Base-by-base conservation (phyloP, 1,140 invertebrate species). In the Eueides isabella region DNA sequence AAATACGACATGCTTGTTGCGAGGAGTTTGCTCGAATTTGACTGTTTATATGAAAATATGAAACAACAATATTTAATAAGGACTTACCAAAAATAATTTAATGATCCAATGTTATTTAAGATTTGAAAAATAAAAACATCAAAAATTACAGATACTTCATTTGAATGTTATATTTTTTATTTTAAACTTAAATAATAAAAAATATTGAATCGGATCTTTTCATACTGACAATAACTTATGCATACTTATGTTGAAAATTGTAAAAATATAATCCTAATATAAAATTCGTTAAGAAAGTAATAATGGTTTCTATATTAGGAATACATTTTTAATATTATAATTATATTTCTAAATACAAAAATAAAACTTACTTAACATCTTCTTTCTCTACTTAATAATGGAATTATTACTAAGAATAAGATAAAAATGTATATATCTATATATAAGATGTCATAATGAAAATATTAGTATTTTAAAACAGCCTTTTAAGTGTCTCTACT, bases 261-360 rank as follows among this genome's bases (percentile, higher is more conserved):
- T 9, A 55, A 55, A 55, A 55, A 55, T 26, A 12, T 26, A 23
- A 55, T 55, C 44, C 44, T 26, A 55, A 55, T 55, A 55, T 23
- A 55, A 48, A 48, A 55, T 55, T 55, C 9, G 35, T 38, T 41
- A 28, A 26, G 19, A 66, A 35, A 14, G 33, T 41, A 5, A 16
- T 65, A 38, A 26, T 41, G 2, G 19, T 55, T 41, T 14, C 33
- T 14, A 66, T 35, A 26, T 65, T 38, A 66, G 11, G 64, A 41
- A 66, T 41, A 41, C n/a, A 66, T 35, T 66, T 66, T 66, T 38
- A 66, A 41, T 63, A 16, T 35, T 38, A 41, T 26, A 66, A 66
- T 55, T 63, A 61, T 61, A 68, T 33, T 48, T 68, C 31, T 68
- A 61, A 68, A 68, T 68, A 68, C 55, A 68, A 68, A 68, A 68